Evolutionary conservation across 2,888 invertebrate species (phyloP).

Genomic region (Deroplatys truncata): DNA sequence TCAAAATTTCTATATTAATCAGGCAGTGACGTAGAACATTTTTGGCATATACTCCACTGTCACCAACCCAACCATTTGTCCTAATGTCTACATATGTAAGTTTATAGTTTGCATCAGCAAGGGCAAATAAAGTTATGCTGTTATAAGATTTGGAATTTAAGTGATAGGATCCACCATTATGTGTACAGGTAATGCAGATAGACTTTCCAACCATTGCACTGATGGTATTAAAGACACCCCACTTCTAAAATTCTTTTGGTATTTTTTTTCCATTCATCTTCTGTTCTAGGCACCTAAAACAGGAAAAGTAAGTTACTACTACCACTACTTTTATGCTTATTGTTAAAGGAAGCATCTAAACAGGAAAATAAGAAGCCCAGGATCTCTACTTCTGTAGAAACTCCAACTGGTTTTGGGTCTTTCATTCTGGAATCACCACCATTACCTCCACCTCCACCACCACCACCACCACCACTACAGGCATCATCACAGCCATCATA

Average conservation of each 20-base stretch:
- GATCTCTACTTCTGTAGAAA: not conserved
- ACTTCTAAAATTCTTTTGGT: constrained; percentile 21
- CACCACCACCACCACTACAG: not conserved
- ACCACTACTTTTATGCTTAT: not conserved
- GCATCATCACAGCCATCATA: not conserved
- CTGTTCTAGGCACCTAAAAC: constrained; percentile 13
- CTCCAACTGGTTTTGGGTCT: not conserved
- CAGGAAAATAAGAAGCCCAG: not conserved
- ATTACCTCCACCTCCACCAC: not conserved
- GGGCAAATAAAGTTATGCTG: constrained; percentile 20
- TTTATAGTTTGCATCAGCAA: constrained; percentile 32
- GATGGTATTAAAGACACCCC: constrained; percentile 28
- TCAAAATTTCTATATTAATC: constrained; percentile 12
- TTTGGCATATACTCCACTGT: constrained; percentile 30
- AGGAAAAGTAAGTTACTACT: not conserved
- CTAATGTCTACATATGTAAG: constrained; percentile 34
- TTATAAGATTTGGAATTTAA: constrained; percentile 32
- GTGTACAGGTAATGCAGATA: constrained; percentile 29
- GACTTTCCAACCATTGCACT: constrained; percentile 34
- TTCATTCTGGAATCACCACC: not conserved
- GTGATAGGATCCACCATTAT: constrained; percentile 27
- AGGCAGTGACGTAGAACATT: constrained; percentile 8
- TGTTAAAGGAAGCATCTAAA: not conserved
- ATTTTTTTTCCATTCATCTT: constrained; percentile 16
- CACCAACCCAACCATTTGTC: constrained; percentile 33